phyloP scores from a whole-genome alignment of 1,140 invertebrate genomes.

The Brachionus calyciflorus region DNA sequence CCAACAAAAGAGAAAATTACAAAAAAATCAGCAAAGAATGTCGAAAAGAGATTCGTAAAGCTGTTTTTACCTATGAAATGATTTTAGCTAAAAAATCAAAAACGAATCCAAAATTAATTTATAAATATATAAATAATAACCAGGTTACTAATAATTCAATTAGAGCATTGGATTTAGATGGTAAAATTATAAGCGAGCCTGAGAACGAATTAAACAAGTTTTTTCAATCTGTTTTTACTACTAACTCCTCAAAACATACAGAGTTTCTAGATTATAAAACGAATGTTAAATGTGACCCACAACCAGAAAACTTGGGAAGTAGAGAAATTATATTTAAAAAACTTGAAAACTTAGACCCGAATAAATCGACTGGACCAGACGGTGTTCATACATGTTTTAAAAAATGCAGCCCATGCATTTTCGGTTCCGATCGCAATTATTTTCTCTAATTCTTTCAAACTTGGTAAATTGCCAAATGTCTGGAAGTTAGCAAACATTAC shows the following conservation, averaged over 20 bases:
- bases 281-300: neutral
- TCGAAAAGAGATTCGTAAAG: neutral
- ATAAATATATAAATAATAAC: neutral
- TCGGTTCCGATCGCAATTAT: neutral
- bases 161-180: neutral
- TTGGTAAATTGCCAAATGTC: neutral
- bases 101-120: neutral
- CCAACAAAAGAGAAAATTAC: neutral
- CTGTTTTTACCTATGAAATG: neutral
- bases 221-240: neutral
- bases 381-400: neutral
- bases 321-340: neutral
- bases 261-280: conserved; percentile 3
- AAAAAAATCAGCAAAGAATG: neutral
- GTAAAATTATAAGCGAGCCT: neutral
- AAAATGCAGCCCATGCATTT: neutral
- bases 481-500: neutral
- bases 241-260: neutral
- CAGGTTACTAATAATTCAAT: neutral
- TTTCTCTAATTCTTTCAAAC: neutral
- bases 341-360: neutral
- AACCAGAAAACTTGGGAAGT: neutral
- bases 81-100: neutral
- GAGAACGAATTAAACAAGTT: neutral
- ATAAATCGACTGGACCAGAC: neutral